These are phyloP conservation scores for Xanthorhoe spadicearia DNA, from an alignment of 2,888 invertebrate genomes.

Conservation along the genomic window DNA sequence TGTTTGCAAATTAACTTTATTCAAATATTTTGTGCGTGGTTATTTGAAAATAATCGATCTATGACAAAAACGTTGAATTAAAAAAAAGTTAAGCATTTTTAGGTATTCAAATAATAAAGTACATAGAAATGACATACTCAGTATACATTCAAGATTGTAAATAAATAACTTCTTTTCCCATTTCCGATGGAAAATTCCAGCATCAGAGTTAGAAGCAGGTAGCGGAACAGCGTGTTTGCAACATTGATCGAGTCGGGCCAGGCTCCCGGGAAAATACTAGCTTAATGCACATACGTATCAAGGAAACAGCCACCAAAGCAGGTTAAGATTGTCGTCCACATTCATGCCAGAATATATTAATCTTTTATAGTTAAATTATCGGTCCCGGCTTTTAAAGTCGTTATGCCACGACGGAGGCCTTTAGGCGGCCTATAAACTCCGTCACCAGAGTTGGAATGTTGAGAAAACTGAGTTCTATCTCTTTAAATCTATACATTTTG, in stretches of 20 bases:
- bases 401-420: too few species aligned
- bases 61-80: too few species aligned
- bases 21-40: not conserved
- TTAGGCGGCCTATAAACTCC: too few species aligned
- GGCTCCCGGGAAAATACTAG: conserved; percentile 33
- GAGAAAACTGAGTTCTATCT: too few species aligned
- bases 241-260: conserved; percentile 36
- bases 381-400: too few species aligned
- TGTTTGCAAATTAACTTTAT: not conserved
- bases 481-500: too few species aligned
- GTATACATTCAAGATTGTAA: conserved; percentile 2
- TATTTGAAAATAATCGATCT: too few species aligned
- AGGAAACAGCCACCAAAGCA: conserved; percentile 10
- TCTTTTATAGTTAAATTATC: too few species aligned
- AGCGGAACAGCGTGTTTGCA: conserved; percentile 30
- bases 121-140: not conserved
- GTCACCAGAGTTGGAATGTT: too few species aligned
- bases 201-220: conserved; percentile 30
- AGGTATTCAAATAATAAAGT: too few species aligned
- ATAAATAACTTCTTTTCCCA: conserved; percentile 20
- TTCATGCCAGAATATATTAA: not conserved
- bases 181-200: conserved; percentile 32
- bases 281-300: conserved; percentile 20
- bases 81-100: too few species aligned
- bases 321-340: conserved; percentile 8